Conservation (phyloP, 2,888 invertebrate genomes). For the Thysanoteuthis rhombus region DNA sequence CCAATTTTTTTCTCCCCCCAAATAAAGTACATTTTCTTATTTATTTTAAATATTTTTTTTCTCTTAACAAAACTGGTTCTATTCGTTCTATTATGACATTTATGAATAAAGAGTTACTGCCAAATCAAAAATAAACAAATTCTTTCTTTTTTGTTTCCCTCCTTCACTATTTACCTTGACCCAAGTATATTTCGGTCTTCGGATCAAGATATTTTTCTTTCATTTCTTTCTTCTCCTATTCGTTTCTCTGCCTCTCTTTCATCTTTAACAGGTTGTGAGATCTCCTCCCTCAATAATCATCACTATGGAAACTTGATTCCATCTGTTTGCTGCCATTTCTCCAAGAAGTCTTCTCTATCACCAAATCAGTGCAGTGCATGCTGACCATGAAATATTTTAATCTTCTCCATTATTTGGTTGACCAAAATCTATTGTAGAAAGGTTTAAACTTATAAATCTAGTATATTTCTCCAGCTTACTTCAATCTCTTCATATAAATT, state of each 20-base stretch:
- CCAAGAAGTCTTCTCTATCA: no score
- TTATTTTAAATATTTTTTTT: not conserved
- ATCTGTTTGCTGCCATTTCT: no score
- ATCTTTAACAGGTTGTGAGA: not conserved
- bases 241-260: not conserved
- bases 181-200: not conserved
- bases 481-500: no score
- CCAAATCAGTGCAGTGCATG: no score
- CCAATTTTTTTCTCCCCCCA: not conserved
- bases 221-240: no score
- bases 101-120: constrained; percentile 12
- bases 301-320: no score
- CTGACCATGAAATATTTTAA: no score
- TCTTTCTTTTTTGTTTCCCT: no score
- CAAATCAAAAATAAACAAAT: not conserved
- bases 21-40: not conserved
- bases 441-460: no score
- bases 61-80: not conserved
- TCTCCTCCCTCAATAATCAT: not conserved
- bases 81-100: not conserved
- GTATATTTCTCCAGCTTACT: no score
- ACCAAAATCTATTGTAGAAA: no score
- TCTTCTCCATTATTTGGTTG: no score
- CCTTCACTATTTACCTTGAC: not conserved
- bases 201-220: not conserved